Conservation (phyloP, 2,113 vertebrate genomes). For the Hystrix brachyura region DNA sequence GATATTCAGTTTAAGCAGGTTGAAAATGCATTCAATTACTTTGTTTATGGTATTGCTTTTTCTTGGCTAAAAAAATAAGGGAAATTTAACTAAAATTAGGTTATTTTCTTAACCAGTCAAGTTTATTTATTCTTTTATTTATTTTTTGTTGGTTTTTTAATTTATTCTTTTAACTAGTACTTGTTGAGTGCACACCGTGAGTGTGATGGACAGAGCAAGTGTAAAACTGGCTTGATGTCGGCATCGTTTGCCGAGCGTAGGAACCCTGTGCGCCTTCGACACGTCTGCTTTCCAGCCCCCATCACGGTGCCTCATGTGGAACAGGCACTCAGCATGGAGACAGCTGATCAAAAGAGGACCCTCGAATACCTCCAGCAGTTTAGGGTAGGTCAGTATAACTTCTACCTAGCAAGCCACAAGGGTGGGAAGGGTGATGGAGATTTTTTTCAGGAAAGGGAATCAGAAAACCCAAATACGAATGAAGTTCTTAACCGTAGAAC, state of each 20-base stretch:
- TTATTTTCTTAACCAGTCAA: slow-evolving; percentile 11
- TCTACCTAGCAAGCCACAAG: neutral
- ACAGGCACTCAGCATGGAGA: neutral
- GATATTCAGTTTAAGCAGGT: neutral
- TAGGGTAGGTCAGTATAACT: neutral
- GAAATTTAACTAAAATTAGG: neutral
- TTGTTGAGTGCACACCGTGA: neutral
- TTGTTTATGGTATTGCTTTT: neutral
- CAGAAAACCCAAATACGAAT: neutral
- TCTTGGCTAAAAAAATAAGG: neutral
- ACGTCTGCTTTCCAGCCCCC: neutral
- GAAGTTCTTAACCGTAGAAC: neutral
- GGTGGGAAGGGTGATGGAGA: neutral
- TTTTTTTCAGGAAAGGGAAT: neutral
- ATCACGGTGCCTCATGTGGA: no score
- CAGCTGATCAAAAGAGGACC: neutral
- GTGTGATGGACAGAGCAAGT: neutral
- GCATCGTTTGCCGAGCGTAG: neutral
- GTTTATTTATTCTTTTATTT: slow-evolving; percentile 33
- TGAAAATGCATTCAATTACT: neutral
- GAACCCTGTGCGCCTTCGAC: neutral
- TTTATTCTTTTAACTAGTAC: slow-evolving; percentile 11
- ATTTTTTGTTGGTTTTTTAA: neutral
- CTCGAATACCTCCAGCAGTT: neutral
- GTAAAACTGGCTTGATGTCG: neutral